Evolutionary conservation across 2,113 vertebrate genomes (phyloP).

Genomic region (Strigops habroptila): DNA sequence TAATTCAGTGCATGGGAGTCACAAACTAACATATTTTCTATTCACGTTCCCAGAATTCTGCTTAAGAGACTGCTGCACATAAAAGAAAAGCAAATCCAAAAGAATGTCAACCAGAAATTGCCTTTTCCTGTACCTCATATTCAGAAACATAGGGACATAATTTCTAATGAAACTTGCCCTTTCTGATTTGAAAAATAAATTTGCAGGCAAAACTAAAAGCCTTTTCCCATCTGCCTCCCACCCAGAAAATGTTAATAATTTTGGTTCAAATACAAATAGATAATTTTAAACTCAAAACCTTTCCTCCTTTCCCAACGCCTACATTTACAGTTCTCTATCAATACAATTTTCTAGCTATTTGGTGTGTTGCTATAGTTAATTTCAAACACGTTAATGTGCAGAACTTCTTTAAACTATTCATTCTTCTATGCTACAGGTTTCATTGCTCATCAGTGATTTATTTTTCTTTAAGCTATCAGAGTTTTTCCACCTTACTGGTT

Average conservation of each 20-base stretch:
- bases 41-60: not conserved
- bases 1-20: not conserved
- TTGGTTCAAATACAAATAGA: not conserved
- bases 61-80: not conserved
- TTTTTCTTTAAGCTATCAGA: not conserved
- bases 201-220: not conserved
- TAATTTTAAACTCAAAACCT: not conserved
- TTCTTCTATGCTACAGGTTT: not conserved
- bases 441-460: not conserved
- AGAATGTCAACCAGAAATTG: not conserved
- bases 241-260: not conserved
- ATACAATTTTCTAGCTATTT: not conserved
- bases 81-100: not conserved
- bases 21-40: constrained; percentile 9
- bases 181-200: not conserved
- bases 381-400: not conserved
- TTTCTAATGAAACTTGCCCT: not conserved
- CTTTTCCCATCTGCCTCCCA: not conserved
- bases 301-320: not conserved
- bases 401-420: not conserved
- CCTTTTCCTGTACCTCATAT: not conserved
- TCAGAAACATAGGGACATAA: not conserved
- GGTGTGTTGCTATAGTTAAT: not conserved
- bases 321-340: not conserved
- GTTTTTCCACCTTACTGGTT: not conserved